Evolutionary conservation across 2,888 invertebrate species (phyloP), one percentile per base, ranked within the genome.

Genomic region (Ectemnius lituratus): DNA sequence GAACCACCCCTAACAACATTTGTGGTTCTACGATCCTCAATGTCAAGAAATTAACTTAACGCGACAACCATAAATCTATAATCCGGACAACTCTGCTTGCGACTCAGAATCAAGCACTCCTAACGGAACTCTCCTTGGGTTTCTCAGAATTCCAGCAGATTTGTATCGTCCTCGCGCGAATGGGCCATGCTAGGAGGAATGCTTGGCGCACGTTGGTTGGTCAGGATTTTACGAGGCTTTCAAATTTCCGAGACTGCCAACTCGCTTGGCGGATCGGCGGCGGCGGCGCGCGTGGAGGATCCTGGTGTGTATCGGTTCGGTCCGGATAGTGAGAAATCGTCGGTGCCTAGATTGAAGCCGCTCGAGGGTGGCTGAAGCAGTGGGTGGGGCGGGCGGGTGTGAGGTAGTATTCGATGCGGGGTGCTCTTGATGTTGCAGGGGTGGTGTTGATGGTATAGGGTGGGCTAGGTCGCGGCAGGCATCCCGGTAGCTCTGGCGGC

Each of bases 181-280:
- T 23, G 23, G 23, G 3, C 23, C 3, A 23, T 23, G 2, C 2
- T 3, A 23, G 23, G 2, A 23, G 23, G 2, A 23, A 23, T 23
- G 23, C 23, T 23, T 3, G 23, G 23, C 23, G 23, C 23, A 4
- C 52, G 52, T 1, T 6, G 37, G 37, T n/a, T 16, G 45, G 5
- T 20, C 18, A 4, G 11, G 16, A 61, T 70, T 78, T 78, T 78
- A 78, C 66, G 73, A 70, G 47, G 70, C 68, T 18, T 60, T 71
- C 73, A 70, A 79, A 76, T 71, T 73, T 70, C 65, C 69, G 71
- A 71, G 71, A 56, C 61, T 59, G 45, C 49, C 70, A 68, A 70
- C 75, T 75, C 47, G 67, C 37, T 66, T 46, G 62, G 56, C 75
- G 52, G n/a, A 52, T 56, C 61, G 58, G 37, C 28, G 46, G 20